A percentile compares a stretch with the other conserved stretches of the same genome.
phyloP scores from a whole-genome alignment of 2,888 invertebrate genomes.

The Palloptera scutellata region DNA sequence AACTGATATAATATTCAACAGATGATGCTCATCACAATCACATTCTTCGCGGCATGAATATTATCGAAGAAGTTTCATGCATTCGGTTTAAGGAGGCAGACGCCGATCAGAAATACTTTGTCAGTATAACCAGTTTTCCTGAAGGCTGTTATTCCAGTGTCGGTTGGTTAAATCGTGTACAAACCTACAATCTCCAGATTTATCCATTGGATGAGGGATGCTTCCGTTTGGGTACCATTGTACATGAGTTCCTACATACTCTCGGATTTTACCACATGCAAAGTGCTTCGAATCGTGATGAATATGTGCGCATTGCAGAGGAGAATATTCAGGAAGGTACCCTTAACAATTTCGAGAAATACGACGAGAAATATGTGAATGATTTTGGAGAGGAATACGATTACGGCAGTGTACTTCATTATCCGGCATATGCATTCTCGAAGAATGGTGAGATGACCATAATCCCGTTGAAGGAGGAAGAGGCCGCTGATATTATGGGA shows the following conservation, averaged over 20 bases:
- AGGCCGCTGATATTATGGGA: constrained; percentile 44
- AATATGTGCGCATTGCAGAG: constrained; percentile 69
- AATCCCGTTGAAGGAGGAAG: constrained; percentile 62
- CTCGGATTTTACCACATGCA: constrained; percentile 84
- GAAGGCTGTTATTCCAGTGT: constrained; percentile 81
- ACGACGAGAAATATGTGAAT: constrained; percentile 66
- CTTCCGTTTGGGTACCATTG: constrained; percentile 67
- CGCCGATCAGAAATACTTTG: constrained; percentile 51
- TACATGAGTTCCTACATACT: constrained; percentile 82
- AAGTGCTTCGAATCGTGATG: constrained; percentile 77
- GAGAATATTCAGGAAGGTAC: constrained; percentile 66
- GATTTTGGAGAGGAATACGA: constrained; percentile 77
- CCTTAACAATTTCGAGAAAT: constrained; percentile 75
- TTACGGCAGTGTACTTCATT: constrained; percentile 83
- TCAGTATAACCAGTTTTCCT: constrained; percentile 49
- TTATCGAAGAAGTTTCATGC: constrained; percentile 77
- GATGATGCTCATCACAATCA: constrained; percentile 67
- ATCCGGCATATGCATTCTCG: constrained; percentile 76
- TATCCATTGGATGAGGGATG: constrained; percentile 54
- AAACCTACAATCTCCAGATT: constrained; percentile 52
- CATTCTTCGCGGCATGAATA: constrained; percentile 74
- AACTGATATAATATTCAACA: constrained; percentile 28
- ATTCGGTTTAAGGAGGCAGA: constrained; percentile 73
- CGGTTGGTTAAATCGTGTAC: constrained; percentile 66
- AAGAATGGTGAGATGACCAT: constrained; percentile 75